Evolutionary conservation across 2,888 invertebrate genomes (phyloP).

Genomic region (Tenthredo notha): DNA sequence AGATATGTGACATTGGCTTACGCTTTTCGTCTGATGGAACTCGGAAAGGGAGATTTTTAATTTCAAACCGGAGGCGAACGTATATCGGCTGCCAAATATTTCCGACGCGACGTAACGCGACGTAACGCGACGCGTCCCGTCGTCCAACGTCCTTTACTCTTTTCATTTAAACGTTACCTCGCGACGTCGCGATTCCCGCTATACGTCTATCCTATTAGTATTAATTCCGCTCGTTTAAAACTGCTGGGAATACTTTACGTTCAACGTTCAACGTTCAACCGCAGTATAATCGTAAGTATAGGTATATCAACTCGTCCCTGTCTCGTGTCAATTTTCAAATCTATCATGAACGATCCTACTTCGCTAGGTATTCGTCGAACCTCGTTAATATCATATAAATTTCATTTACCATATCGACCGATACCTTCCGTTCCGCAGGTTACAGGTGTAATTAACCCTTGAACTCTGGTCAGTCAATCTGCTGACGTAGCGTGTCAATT

Average conservation of each 20-base stretch:
- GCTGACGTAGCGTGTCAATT: constrained; percentile 24
- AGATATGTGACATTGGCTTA: constrained; percentile 59
- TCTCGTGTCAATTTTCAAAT: background rate
- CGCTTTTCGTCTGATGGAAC: constrained; percentile 47
- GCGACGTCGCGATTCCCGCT: constrained; percentile 9
- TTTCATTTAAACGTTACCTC: constrained; percentile 60
- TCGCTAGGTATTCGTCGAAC: background rate
- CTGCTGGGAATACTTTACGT: background rate
- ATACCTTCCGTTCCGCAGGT: background rate
- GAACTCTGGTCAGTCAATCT: constrained; percentile 39
- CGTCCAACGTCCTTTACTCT: constrained; percentile 45
- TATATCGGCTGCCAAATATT: constrained; percentile 77
- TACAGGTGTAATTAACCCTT: constrained; percentile 27
- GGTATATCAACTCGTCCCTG: background rate
- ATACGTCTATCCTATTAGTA: constrained; percentile 8
- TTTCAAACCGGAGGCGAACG: constrained; percentile 75
- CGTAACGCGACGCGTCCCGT: constrained; percentile 63
- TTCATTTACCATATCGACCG: background rate
- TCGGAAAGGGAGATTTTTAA: constrained; percentile 74
- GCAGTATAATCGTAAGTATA: background rate
- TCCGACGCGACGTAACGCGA: constrained; percentile 73
- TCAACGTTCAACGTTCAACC: background rate
- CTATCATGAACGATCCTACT: background rate
- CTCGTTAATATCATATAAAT: constrained; percentile 36
- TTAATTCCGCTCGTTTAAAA: background rate